Evolutionary conservation across 2,113 vertebrate species (phyloP), one percentile per base, ranked within the genome.

Genomic region (Isichthys henryi): DNA sequence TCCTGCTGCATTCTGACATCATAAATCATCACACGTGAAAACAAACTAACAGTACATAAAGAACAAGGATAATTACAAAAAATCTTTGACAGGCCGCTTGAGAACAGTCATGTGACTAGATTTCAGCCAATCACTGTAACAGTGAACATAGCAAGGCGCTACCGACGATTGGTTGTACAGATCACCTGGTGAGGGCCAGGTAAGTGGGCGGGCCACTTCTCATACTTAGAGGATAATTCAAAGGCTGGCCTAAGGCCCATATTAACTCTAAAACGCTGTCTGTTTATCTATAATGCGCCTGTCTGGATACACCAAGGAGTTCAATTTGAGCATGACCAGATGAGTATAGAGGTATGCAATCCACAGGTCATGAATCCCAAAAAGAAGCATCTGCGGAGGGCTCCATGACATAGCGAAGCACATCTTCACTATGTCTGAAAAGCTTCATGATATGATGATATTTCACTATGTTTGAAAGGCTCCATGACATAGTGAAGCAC

Each of bases 231-330:
- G 45, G n/a, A 39, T 88, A 89, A 90, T 56, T 10, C 2, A 77
- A 88, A 90, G 88, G 90, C 39, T 85, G 70, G 80, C 88, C 77
- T 88, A 88, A 84, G 58, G 89, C 91, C 88, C 90, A 90, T 90
- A 90, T 91, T 91, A 91, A 89, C 88, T 90, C 86, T 91, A 88
- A 89, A 92, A 90, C 43, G 90, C 80, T 90, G 90, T 90, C 90
- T 89, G 89, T 89, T 88, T 84, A 84, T 39, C 49, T 83, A 84
- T 48, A 46, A 80, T 31, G 48, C 3, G 70, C 48, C 70, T 50
- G 74, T 89, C 77, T 77, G 56, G 23, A 27, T 82, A 83, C 21
- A 45, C 48, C 23, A 52, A 89, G 35, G 77, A 46, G 19, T 58
- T 89, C n/a, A 83, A 58, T 52, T 17, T 13, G 10, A 45, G 35